A percentile compares a stretch with the other conserved stretches of the same genome.
Conservation (phyloP, 2,113 vertebrate species). For the Trichechus manatus region DNA sequence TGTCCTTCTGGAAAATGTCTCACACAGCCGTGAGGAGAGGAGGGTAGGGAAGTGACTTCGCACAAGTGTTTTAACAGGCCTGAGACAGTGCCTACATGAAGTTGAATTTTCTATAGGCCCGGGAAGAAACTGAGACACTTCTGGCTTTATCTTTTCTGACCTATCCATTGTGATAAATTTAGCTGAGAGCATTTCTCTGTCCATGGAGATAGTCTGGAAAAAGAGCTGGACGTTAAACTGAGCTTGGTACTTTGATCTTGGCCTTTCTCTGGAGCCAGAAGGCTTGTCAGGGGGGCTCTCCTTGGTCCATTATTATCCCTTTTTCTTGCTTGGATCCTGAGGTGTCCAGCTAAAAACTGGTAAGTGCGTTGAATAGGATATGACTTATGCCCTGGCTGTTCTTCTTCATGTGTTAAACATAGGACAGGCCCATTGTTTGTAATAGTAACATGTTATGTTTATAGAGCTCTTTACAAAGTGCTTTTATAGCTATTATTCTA, state of each 20-base stretch:
- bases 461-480: not conserved
- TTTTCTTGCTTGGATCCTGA: not conserved
- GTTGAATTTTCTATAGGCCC: not conserved
- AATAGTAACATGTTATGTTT: not conserved
- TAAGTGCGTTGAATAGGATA: not conserved
- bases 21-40: not conserved
- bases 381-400: not conserved
- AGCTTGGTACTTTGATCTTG: not conserved
- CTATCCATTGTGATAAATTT: not conserved
- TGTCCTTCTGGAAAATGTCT: slow-evolving; percentile 31
- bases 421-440: not conserved
- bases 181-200: not conserved
- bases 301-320: not conserved
- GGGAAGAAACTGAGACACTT: not conserved
- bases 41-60: not conserved
- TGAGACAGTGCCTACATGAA: not conserved
- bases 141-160: not conserved
- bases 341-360: not conserved
- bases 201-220: not conserved
- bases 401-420: not conserved
- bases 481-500: not conserved
- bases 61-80: not conserved
- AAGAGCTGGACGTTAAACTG: not conserved
- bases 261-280: not conserved
- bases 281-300: not conserved